Evolutionary conservation across 2,113 vertebrate genomes (phyloP).

Genomic region (Eonycteris spelaea): DNA sequence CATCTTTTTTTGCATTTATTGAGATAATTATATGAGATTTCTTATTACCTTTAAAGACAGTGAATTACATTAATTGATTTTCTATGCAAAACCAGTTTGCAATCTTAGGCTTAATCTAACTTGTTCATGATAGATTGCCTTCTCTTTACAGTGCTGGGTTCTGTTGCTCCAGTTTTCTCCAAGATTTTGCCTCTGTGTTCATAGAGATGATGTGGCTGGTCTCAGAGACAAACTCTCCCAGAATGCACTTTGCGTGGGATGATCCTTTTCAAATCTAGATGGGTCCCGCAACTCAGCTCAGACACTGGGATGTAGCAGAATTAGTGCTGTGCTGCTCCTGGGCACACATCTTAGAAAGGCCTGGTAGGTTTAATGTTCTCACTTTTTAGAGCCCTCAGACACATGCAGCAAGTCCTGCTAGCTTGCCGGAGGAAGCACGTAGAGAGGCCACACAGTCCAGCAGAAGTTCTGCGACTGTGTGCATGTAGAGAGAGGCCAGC

Average conservation of each 20-base stretch:
- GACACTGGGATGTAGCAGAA: not conserved
- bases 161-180: not conserved
- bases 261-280: not conserved
- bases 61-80: not conserved
- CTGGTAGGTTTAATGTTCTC: not conserved
- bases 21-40: not conserved
- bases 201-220: not conserved
- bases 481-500: not conserved
- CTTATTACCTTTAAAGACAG: not conserved
- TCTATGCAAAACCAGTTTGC: not conserved
- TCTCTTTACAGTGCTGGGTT: not conserved
- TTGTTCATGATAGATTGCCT: not conserved
- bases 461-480: not conserved
- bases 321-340: not conserved
- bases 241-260: not conserved
- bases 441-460: too few species aligned
- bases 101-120: not conserved
- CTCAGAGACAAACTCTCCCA: not conserved
- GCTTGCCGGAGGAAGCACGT: not conserved
- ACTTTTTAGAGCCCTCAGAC: not conserved
- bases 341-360: not conserved
- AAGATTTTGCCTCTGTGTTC: not conserved
- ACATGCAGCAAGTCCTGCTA: too few species aligned
- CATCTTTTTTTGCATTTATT: not conserved
- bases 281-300: not conserved